Evolutionary conservation across 2,888 invertebrate genomes (phyloP), one percentile per base, ranked within the genome.

Genomic region (Sialis lutaria): DNA sequence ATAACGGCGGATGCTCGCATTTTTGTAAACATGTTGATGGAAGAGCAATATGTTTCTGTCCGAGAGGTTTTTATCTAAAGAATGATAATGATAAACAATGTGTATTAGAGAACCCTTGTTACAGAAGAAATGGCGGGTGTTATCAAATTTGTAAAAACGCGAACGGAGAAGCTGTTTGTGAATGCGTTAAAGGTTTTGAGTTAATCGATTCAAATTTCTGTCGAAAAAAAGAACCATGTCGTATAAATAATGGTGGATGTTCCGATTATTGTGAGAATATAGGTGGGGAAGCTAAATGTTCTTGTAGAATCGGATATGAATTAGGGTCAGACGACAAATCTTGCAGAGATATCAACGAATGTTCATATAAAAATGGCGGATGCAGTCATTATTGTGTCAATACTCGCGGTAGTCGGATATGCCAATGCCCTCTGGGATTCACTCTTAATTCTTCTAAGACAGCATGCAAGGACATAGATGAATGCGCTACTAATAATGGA

Each of bases 1-100:
- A 65, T 42, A 75, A 76, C 51, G 74, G 74, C 1, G 73, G 73
- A n/a, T 79, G 78, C 57, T 69, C 71, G 1, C 69, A 72, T 51
- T 59, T 59, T 30, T 76, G 77, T 50, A 52, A 61, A 49, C 52
- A 62, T 40, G 58, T 50, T 49, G 64, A 63, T 35, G 73, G 71
- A 1, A 60, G 66, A 39, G 63, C 62, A n/a, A 57, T 61, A 9
- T 76, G 75, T 50, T 57, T 57, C 9, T 76, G 76, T 53, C 69
- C 69, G 1, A 53, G 50, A 8, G 67, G 64, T 1, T 65, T 59
- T 37, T 51, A 49, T 53, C 57, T 59, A 59, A 62, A 49, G 73
- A 73, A 64, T 5, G 56, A 58, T 9, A 47, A 47, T 7, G n/a
- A 13, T n/a, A 22, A 30, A n/a, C 8, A 7, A n/a, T 37, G 12